Percentiles rank a stretch among this genome's conserved stretches.
phyloP scores from a whole-genome alignment of 2,888 invertebrate genomes.

The Copidosoma aretas region DNA sequence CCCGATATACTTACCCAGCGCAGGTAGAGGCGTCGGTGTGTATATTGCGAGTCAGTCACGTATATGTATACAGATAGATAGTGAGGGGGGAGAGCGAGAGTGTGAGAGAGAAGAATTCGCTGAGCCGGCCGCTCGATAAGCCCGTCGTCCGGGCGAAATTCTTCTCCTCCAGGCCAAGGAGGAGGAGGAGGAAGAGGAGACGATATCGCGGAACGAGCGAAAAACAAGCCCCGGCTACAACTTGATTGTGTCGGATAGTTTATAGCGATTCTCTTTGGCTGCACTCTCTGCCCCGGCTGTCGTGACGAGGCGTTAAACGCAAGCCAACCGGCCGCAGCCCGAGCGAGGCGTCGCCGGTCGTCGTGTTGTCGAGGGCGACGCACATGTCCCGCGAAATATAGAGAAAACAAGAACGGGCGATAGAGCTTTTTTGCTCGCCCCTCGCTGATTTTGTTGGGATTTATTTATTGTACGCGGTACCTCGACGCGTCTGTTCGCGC shows the following conservation, averaged over 20 bases:
- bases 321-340: too few species aligned
- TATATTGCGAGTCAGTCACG: constrained; percentile 16
- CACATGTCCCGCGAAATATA: constrained; percentile 7
- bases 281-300: constrained; percentile 17
- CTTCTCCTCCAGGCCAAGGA: constrained; percentile 2
- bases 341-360: neutral
- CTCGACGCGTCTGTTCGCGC: too few species aligned
- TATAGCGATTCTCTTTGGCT: constrained; percentile 44
- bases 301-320: constrained; percentile 52
- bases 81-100: neutral
- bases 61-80: too few species aligned
- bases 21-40: constrained; percentile 10
- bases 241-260: constrained; percentile 50
- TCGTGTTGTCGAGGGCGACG: constrained; percentile 13
- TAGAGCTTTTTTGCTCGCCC: neutral
- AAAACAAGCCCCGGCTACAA: constrained; percentile 45
- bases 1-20: too few species aligned
- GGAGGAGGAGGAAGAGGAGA: constrained; percentile 5
- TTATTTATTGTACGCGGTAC: neutral
- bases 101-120: constrained; percentile 24
- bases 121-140: constrained; percentile 35
- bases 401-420: neutral
- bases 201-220: constrained; percentile 30
- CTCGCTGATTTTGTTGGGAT: neutral
- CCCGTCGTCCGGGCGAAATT: constrained; percentile 41